phyloP scores from a whole-genome alignment of 2,888 invertebrate species.

The Xestia xanthographa region DNA sequence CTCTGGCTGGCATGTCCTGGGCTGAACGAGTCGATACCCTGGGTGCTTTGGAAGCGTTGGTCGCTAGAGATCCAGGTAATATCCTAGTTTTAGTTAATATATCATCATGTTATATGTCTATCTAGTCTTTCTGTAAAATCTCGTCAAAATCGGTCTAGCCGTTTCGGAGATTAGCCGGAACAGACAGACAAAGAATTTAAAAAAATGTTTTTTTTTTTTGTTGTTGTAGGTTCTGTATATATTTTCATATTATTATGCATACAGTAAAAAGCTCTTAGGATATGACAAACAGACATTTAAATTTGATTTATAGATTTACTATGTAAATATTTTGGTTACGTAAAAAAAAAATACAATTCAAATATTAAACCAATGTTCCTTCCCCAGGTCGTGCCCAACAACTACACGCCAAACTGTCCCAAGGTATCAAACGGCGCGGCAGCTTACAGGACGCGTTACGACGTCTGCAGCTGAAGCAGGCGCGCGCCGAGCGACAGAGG shows the following conservation, averaged over 20 bases:
- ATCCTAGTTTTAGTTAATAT: not conserved
- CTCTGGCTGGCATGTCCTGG: conserved; percentile 95
- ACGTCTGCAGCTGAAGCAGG: conserved; percentile 97
- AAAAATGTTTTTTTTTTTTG: too few species aligned
- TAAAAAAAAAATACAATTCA: too few species aligned
- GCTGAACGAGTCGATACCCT: conserved; percentile 96
- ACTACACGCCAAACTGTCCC: conserved; percentile 97
- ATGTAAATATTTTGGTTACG: not conserved
- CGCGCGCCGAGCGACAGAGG: conserved; percentile 96
- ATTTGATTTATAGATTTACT: not conserved
- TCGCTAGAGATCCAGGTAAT: conserved; percentile 96
- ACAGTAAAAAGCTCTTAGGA: too few species aligned
- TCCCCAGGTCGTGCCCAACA: conserved; percentile 95
- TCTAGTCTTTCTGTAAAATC: not conserved
- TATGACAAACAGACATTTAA: too few species aligned
- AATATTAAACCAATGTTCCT: too few species aligned
- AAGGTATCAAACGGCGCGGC: conserved; percentile 95
- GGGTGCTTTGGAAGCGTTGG: conserved; percentile 94
- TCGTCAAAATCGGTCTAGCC: too few species aligned
- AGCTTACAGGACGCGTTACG: conserved; percentile 95
- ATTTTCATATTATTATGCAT: too few species aligned
- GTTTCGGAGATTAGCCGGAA: too few species aligned
- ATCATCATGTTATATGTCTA: not conserved
- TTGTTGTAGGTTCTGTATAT: too few species aligned
- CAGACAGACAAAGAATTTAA: too few species aligned